Conservation (phyloP, 2,888 invertebrate species). For the Cataglyphis altisquamis region DNA sequence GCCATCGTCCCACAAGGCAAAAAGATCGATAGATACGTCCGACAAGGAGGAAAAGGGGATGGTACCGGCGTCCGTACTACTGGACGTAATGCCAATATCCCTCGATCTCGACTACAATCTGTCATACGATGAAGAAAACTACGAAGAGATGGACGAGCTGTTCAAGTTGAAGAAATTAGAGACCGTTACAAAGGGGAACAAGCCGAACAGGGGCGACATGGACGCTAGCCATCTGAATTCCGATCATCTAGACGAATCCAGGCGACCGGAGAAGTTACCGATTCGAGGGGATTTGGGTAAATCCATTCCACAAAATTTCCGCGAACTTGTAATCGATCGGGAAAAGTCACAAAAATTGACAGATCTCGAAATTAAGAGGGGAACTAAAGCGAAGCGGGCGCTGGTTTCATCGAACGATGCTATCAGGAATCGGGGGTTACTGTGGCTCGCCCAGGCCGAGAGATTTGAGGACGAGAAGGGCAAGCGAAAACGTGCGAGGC, state of each 20-base stretch:
- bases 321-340: background rate
- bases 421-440: constrained; percentile 65
- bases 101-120: constrained; percentile 69
- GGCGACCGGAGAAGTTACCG: constrained; percentile 73
- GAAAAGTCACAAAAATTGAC: background rate
- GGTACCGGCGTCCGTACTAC: constrained; percentile 37
- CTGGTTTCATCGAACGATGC: background rate
- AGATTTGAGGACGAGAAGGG: constrained; percentile 13
- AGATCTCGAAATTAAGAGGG: background rate
- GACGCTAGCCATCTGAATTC: constrained; percentile 68
- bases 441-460: constrained; percentile 63
- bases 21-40: constrained; percentile 69
- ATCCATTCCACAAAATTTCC: background rate
- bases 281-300: constrained; percentile 80
- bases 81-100: constrained; percentile 72
- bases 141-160: constrained; percentile 81
- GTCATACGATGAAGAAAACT: constrained; percentile 68
- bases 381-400: constrained; percentile 24
- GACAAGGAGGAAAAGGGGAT: constrained; percentile 7
- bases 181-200: constrained; percentile 59
- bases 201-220: constrained; percentile 80
- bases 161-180: constrained; percentile 75
- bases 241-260: constrained; percentile 39
- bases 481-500: constrained; percentile 51
- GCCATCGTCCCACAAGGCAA: constrained; percentile 65